Evolutionary conservation across 1,140 invertebrate species (phyloP), one percentile per base, ranked within the genome.

Genomic region (Drosophila pseudoananassae): DNA sequence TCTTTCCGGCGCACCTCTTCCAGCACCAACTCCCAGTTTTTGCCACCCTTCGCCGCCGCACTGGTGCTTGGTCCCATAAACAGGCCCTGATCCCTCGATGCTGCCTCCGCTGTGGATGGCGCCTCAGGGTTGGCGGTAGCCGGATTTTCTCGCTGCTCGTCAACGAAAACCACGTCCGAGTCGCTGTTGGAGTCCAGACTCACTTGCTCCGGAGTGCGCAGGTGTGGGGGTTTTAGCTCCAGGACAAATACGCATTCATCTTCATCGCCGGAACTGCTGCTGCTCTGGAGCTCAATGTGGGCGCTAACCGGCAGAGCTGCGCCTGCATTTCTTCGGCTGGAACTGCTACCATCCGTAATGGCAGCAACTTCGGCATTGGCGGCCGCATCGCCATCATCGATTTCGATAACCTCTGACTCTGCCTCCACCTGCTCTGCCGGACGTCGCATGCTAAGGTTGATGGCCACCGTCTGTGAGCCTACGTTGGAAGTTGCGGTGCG

Each of bases 191-290:
- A 92, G 31, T 93, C 85, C 27, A 94, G 75, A 54, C 93, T 93
- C 2, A 94, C 93, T 45, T 93, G 91, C 73, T 94, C 93, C 2
- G 94, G 94, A 10, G 93, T 94, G 6, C 93, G 89, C 54, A 93
- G 92, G 59, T 94, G 93, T 4, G 93, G 93, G 8, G 93, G 93
- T 61, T 94, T 94, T 3, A 93, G 80, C 52, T 91, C 91, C 20
- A 91, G 54, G 2, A 92, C 90, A 61, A 92, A 92, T 27, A 87
- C 75, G 25, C 91, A 92, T 47, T 92, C 90, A 36, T 90, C 90
- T 6, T 89, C 87, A 1, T 87, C 79, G 31, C 57, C 71, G 0
- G 71, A 78, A 40, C 64, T 81, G 50, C 56, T 89, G 36, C 74
- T 78, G 85, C 81, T 90, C 43, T 81, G 40, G n/a, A 89, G 56